Conservation (phyloP, 2,888 invertebrate species). For the Drosophila mulleri region DNA sequence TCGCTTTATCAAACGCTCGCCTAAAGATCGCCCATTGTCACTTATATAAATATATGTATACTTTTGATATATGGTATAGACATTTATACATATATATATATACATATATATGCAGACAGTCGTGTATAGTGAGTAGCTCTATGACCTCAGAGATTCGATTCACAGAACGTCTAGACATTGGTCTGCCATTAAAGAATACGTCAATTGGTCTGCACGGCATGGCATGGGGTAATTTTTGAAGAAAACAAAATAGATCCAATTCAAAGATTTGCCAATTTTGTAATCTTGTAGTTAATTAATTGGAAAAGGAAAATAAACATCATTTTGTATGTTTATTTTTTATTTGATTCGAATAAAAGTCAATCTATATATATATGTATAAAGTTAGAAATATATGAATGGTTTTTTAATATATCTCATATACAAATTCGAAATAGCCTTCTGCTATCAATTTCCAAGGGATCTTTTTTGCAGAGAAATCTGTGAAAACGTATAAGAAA, state of each 20-base stretch:
- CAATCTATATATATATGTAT: background rate
- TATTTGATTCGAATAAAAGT: too few relatives aligned
- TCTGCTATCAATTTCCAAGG: too few relatives aligned
- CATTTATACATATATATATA: background rate
- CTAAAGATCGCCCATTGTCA: slow-evolving; percentile 21
- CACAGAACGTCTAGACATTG: slow-evolving; percentile 66
- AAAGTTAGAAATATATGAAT: background rate
- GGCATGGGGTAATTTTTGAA: slow-evolving; percentile 42
- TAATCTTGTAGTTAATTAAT: slow-evolving; percentile 22
- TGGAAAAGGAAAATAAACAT: background rate
- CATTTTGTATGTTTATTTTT: background rate
- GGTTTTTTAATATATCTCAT: background rate
- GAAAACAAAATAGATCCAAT: slow-evolving; percentile 15
- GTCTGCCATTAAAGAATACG: slow-evolving; percentile 67
- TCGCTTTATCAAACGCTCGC: slow-evolving; percentile 58
- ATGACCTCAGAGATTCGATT: slow-evolving; percentile 73
- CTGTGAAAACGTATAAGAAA: background rate
- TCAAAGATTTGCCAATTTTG: slow-evolving; percentile 31
- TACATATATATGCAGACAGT: slow-evolving; percentile 6
- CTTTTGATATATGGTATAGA: background rate
- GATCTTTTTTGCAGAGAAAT: background rate
- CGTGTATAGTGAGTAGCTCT: slow-evolving; percentile 48
- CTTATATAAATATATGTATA: too few relatives aligned
- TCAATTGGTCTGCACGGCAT: slow-evolving; percentile 56
- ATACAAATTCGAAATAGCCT: background rate